These are phyloP conservation scores for Anadara kagoshimensis DNA, from an alignment of 1,140 invertebrate species.

Conservation along the genomic window DNA sequence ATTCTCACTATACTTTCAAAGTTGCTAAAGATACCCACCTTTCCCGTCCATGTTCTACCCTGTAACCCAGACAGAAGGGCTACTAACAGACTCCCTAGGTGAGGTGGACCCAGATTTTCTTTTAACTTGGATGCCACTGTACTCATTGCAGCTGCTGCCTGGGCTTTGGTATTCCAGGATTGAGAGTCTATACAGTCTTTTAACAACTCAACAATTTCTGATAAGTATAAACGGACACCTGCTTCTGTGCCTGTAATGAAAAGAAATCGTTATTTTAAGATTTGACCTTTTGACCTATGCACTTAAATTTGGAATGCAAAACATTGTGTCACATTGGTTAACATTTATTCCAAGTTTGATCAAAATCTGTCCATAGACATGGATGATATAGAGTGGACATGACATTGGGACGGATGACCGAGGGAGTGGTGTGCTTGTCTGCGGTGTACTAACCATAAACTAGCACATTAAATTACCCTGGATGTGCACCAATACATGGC, in stretches of 20 bases:
- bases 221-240: constrained; percentile 85
- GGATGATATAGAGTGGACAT: no score
- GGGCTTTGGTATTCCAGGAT: constrained; percentile 90
- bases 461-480: no score
- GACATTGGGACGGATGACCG: no score
- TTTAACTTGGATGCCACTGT: constrained; percentile 86
- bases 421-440: no score
- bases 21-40: constrained; percentile 74
- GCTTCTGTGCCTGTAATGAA: constrained; percentile 81
- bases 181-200: constrained; percentile 83
- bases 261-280: not conserved
- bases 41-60: constrained; percentile 91
- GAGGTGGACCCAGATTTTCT: constrained; percentile 79
- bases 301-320: no score
- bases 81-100: constrained; percentile 81
- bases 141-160: constrained; percentile 86
- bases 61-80: constrained; percentile 83
- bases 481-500: no score
- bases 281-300: no score
- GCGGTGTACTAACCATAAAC: no score
- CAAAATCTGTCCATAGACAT: no score
- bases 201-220: constrained; percentile 83
- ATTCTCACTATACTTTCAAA: no score
- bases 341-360: no score
- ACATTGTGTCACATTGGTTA: no score